Evolutionary conservation across 2,113 vertebrate genomes (phyloP).

Genomic region (Cottus gobio): DNA sequence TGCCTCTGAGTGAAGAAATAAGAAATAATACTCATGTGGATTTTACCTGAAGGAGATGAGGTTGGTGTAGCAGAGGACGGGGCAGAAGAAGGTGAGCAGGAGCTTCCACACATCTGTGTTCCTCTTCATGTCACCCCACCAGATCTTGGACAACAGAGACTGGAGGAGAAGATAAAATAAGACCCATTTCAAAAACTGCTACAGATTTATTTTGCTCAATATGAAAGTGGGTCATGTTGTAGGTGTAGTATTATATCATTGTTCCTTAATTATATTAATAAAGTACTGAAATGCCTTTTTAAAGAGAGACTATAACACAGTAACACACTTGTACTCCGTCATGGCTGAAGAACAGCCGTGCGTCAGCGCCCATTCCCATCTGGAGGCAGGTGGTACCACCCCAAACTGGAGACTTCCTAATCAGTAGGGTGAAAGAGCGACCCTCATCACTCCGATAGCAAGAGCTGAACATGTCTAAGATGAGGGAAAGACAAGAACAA

Average conservation of each 20-base stretch:
- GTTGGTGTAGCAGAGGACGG: constrained; percentile 86
- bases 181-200: not conserved
- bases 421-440: constrained; percentile 85
- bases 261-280: not conserved
- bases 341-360: constrained; percentile 90
- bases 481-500: not conserved
- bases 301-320: not conserved
- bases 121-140: constrained; percentile 93
- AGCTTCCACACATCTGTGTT: constrained; percentile 87
- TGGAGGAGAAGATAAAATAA: constrained; percentile 49
- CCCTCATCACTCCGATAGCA: constrained; percentile 87
- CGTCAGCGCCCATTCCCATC: constrained; percentile 87
- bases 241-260: not conserved
- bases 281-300: not conserved
- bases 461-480: constrained; percentile 85
- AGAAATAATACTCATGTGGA: not conserved
- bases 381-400: constrained; percentile 88
- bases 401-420: constrained; percentile 86
- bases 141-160: constrained; percentile 91
- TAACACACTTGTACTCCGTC: constrained; percentile 89
- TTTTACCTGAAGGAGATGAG: constrained; percentile 88
- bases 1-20: not conserved
- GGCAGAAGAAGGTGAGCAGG: constrained; percentile 86
- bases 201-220: not conserved
- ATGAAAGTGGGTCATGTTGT: not conserved